phyloP scores from a whole-genome alignment of 2,113 vertebrate species.

The Muscicapa adusta region DNA sequence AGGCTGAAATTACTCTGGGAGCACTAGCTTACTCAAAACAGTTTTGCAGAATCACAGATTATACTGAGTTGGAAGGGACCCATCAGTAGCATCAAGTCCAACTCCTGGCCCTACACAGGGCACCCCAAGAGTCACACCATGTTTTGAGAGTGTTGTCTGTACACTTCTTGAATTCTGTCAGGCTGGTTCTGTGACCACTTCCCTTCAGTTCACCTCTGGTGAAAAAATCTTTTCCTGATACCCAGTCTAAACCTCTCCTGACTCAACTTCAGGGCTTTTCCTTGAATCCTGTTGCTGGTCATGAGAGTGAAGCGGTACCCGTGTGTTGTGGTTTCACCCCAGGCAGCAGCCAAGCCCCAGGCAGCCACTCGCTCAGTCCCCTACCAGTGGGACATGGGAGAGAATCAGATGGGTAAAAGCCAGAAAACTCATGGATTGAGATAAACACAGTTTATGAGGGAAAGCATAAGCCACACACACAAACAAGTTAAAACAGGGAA shows the following conservation, averaged over 20 bases:
- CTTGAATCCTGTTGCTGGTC: not conserved
- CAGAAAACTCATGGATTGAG: not conserved
- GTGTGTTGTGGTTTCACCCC: accelerated
- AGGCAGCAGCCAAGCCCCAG: not conserved
- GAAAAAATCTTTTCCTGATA: not conserved
- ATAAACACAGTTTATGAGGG: not conserved
- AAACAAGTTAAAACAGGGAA: not conserved
- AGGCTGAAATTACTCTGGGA: not conserved
- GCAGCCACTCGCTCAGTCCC: not conserved
- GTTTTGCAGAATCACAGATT: not conserved
- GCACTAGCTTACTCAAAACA: not conserved
- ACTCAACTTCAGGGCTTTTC: not conserved
- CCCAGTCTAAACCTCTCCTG: not conserved
- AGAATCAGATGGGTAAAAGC: not conserved
- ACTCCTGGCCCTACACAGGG: too few species aligned
- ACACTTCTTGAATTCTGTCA: not conserved
- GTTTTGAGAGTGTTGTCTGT: not conserved
- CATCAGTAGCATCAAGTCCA: not conserved
- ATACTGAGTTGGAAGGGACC: not conserved
- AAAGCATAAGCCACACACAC: not conserved
- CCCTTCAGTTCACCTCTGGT: not conserved
- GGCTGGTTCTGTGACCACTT: not conserved
- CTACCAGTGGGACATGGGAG: not conserved
- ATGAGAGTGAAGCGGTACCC: accelerated
- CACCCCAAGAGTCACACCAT: not conserved